Evolutionary conservation across 2,888 invertebrate genomes (phyloP).

Genomic region (Leptopterna dolabrata): DNA sequence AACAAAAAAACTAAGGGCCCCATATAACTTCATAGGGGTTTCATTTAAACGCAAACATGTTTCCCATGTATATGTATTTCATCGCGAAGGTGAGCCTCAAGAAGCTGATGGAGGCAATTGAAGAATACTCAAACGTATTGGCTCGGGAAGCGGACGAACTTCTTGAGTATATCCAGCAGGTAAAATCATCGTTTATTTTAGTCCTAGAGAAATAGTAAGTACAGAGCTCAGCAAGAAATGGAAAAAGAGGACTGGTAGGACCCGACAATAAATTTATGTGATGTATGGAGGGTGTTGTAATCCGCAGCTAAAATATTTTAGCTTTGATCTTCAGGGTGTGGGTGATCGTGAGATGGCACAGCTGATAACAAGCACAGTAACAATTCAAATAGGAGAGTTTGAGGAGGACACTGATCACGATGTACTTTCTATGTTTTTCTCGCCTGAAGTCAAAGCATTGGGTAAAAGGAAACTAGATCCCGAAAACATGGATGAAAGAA

Average conservation of each 20-base stretch:
- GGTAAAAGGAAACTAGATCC: background rate
- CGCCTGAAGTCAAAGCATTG: conserved; percentile 12
- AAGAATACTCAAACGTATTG: conserved; percentile 31
- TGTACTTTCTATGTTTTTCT: conserved; percentile 23
- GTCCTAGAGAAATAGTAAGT: background rate
- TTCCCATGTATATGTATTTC: background rate
- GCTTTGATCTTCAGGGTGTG: background rate
- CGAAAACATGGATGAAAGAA: background rate
- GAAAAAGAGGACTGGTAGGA: too few relatives aligned
- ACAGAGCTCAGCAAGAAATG: background rate
- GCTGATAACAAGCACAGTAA: background rate
- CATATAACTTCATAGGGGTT: too few relatives aligned
- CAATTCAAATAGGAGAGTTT: background rate
- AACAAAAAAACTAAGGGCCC: too few relatives aligned
- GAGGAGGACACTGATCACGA: background rate
- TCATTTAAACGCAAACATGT: background rate
- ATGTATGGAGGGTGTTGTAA: too few relatives aligned
- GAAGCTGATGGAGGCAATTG: conserved; percentile 26
- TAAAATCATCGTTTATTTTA: background rate
- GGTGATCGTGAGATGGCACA: background rate
- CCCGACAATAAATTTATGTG: too few relatives aligned
- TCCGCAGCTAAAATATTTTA: too few relatives aligned
- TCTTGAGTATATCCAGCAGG: background rate
- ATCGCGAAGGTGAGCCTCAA: background rate
- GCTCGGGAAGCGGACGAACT: conserved; percentile 16